Percentiles rank a stretch among this genome's conserved stretches.
phyloP scores from a whole-genome alignment of 2,888 invertebrate species.

The Phaonia tiefii region DNA sequence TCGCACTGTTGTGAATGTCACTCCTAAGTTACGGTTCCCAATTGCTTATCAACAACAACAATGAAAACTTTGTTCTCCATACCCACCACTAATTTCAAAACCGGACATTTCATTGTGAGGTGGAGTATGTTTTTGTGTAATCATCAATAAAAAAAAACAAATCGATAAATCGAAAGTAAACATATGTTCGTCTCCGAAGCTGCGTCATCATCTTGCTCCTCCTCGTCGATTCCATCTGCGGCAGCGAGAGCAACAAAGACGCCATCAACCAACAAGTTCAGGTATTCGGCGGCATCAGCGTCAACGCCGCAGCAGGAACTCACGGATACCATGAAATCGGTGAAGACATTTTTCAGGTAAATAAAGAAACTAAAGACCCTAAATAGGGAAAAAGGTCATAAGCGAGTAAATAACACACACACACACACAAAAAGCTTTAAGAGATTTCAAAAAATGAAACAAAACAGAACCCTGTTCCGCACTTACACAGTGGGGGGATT shows the following conservation, averaged over 20 bases:
- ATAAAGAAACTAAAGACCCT: conserved; percentile 18
- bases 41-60: not conserved
- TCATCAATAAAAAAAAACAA: conserved; percentile 40
- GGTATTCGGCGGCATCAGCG: conserved; percentile 23
- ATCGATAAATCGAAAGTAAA: conserved; percentile 30
- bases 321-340: conserved; percentile 67
- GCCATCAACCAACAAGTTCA: conserved; percentile 27
- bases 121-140: conserved; percentile 43
- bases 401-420: not conserved
- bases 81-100: not conserved
- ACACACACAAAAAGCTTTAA: not conserved
- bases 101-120: conserved; percentile 9
- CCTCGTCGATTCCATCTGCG: conserved; percentile 30
- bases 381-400: conserved; percentile 1
- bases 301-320: conserved; percentile 43
- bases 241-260: conserved; percentile 24
- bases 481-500: no score
- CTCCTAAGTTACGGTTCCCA: not conserved
- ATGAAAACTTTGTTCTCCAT: not conserved
- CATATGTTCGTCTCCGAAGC: conserved; percentile 44
- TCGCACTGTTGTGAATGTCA: not conserved
- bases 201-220: conserved; percentile 24
- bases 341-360: conserved; percentile 71
- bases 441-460: not conserved
- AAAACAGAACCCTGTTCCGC: conserved; percentile 33